Evolutionary conservation across 2,797 vertebrate species (phyloP), one percentile per base, ranked within the genome.

Genomic region (Platalea minor): DNA sequence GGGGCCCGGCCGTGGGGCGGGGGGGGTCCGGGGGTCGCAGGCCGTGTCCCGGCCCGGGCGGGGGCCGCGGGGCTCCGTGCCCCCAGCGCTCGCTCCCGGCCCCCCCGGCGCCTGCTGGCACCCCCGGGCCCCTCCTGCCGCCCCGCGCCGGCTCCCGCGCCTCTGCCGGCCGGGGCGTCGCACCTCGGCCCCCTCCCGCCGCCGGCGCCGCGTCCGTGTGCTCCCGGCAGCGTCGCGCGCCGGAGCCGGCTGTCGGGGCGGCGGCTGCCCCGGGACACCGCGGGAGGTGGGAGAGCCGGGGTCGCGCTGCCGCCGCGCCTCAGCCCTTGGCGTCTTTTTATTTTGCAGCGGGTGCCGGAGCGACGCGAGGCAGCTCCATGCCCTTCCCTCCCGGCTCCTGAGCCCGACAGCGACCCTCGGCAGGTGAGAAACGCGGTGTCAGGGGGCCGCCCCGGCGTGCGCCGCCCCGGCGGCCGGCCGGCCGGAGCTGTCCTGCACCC

Each of bases 371-470:
- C 78, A 15, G 48, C 60, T 84, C 86, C 86, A 94, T 89, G 94
- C 25, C 26, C 81, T 79, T 70, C 53, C 63, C 37, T 51, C 37
- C 59, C 26, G 21, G 73, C 68, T 16, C 64, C 86, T 87, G 94
- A 95, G 74, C 92, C 86, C 64, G 18, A 39, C 78, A 19, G 85
- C 5, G n/a, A 81, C 89, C 78, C 45, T 35, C 43, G 74, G 78
- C 94, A 95, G 94, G 94, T 95, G 86, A 95, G 94, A 54, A 43
- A 3, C 16, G 4, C 1, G 59, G 64, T 29, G 48, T 63, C 2
- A 33, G 29, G 53, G 45, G 20, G 19, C 3, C 3, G 25, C 5
- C 17, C 33, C 3, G 9, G 45, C 6, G 4, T 5, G 23, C 7
- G 18, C 6, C 5, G 43, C 53, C 7, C 35, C 4, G 3, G 10